phyloP scores from a whole-genome alignment of 2,888 invertebrate genomes.

The Euclidia mi region DNA sequence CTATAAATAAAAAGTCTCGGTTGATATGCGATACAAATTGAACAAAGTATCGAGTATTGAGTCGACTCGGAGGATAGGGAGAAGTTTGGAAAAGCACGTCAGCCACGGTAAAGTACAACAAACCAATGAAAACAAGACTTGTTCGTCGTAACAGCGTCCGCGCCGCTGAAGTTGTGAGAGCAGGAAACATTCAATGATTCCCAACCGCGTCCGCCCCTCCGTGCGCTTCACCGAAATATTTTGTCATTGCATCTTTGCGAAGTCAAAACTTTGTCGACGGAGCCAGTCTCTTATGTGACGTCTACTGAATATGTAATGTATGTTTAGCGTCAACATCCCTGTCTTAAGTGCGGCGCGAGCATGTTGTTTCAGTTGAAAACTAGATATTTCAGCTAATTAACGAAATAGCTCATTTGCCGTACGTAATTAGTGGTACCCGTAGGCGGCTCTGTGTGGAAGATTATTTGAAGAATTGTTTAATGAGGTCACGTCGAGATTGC shows the following conservation, averaged over 20 bases:
- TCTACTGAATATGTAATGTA: conserved; percentile 12
- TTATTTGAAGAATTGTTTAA: conserved; percentile 18
- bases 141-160: too few species aligned
- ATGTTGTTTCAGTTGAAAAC: conserved; percentile 5
- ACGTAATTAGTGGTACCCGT: conserved; percentile 4
- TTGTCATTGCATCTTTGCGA: conserved; percentile 58
- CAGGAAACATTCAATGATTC: too few species aligned
- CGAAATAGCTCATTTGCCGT: neutral
- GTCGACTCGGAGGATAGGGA: too few species aligned
- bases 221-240: too few species aligned
- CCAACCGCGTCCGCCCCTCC: too few species aligned
- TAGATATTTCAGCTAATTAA: conserved; percentile 7
- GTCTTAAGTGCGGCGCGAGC: neutral
- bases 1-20: too few species aligned
- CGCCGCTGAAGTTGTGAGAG: too few species aligned
- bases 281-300: conserved; percentile 24
- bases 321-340: neutral
- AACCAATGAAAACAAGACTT: too few species aligned
- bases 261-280: conserved; percentile 47
- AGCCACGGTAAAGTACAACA: too few species aligned
- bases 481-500: conserved; percentile 14
- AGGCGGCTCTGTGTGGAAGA: neutral
- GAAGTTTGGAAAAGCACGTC: too few species aligned
- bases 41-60: too few species aligned
- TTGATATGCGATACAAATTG: too few species aligned